A percentile compares a stretch with the other conserved stretches of the same genome.
Evolutionary conservation across 1,140 invertebrate species (phyloP).

Genomic region (Drosophila gunungcola): DNA sequence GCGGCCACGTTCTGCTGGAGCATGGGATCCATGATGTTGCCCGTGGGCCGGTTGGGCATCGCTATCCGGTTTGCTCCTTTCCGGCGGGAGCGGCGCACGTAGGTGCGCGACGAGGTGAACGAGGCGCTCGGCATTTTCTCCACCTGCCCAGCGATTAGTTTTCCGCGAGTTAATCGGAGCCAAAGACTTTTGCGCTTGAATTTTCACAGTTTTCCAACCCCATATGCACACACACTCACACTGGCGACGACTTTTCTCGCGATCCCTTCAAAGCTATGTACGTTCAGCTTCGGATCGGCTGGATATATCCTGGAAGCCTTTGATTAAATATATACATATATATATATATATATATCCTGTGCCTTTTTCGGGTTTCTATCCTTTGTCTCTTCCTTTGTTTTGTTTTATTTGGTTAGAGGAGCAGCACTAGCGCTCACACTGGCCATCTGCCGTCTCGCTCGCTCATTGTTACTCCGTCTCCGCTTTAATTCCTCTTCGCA

Average conservation of each 20-base stretch:
- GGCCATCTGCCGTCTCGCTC: conserved; percentile 43
- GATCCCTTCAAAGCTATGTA: conserved; percentile 51
- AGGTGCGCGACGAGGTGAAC: conserved; percentile 94
- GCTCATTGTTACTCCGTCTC: conserved; percentile 69
- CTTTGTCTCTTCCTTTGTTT: conserved; percentile 82
- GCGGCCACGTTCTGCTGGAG: conserved; percentile 89
- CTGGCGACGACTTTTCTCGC: conserved; percentile 43
- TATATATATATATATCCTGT: conserved; percentile 3
- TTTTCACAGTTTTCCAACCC: conserved; percentile 78
- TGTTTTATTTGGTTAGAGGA: conserved; percentile 80
- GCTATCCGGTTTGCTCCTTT: conserved; percentile 94
- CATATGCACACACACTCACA: conserved; percentile 70
- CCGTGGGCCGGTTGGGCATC: conserved; percentile 90
- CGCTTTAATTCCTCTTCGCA: conserved; percentile 66
- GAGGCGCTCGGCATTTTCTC: conserved; percentile 94
- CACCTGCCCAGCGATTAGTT: conserved; percentile 21
- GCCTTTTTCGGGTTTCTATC: conserved; percentile 79
- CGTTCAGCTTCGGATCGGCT: background rate
- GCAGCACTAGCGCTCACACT: conserved; percentile 48
- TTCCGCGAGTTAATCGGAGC: conserved; percentile 19
- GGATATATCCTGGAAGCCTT: conserved; percentile 8
- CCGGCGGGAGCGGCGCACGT: conserved; percentile 91
- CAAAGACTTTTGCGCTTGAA: conserved; percentile 48
- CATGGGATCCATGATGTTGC: conserved; percentile 83
- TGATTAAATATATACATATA: background rate